These are phyloP conservation scores for Leptinotarsa peninsularis DNA, from an alignment of 2,888 invertebrate genomes.

Conservation along the genomic window DNA sequence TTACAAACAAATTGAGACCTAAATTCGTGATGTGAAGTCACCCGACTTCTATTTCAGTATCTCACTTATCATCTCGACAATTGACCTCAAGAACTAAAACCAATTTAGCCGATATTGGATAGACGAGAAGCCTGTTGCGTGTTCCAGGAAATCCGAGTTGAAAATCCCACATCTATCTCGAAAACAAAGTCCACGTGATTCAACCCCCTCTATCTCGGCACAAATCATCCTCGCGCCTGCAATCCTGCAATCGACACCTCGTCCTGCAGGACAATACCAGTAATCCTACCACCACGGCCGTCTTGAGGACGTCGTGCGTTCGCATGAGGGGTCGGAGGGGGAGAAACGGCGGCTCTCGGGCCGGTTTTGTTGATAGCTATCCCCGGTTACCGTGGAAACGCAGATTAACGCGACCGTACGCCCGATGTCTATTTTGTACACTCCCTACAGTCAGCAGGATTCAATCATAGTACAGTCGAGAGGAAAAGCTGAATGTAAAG, in stretches of 20 bases:
- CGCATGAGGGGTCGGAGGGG: constrained; percentile 27
- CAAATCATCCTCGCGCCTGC: constrained; percentile 17
- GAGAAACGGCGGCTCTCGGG: constrained; percentile 46
- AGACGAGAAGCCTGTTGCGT: constrained; percentile 13
- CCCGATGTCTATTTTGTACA: constrained; percentile 69
- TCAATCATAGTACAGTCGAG: constrained; percentile 67
- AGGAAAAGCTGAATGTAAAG: constrained; percentile 38
- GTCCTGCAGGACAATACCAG: constrained; percentile 48
- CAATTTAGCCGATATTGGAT: background rate
- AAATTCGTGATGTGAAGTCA: no score
- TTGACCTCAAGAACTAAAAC: background rate
- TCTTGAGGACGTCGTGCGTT: constrained; percentile 36
- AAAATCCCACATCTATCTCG: constrained; percentile 2
- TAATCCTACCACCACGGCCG: constrained; percentile 43
- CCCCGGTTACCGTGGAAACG: constrained; percentile 67
- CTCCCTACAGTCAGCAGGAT: constrained; percentile 60
- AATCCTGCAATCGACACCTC: constrained; percentile 49
- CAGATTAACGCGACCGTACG: constrained; percentile 67
- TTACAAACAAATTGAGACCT: background rate
- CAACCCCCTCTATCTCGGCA: constrained; percentile 22
- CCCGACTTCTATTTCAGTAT: background rate
- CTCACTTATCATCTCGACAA: background rate
- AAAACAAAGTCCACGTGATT: constrained; percentile 14
- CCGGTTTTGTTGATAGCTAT: constrained; percentile 67
- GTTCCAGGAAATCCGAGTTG: constrained; percentile 12